Evolutionary conservation across 2,888 invertebrate genomes (phyloP).

Genomic region (Beris morrisii): DNA sequence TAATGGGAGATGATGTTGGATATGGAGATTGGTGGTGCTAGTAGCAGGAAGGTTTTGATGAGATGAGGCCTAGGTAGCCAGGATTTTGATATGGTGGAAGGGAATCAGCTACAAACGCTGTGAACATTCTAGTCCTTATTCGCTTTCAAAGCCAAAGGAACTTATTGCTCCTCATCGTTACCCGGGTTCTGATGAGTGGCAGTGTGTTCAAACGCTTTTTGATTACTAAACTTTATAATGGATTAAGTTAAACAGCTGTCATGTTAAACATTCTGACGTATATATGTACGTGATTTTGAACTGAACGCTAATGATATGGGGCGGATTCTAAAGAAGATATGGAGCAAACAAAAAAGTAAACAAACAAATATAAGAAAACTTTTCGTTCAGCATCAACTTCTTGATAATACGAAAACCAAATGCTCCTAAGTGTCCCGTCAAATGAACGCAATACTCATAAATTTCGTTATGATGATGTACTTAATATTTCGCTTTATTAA

Average conservation of each 20-base stretch:
- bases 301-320: background rate
- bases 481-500: too few species aligned
- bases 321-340: background rate
- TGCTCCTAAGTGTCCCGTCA: conserved; percentile 20
- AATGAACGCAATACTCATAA: conserved; percentile 4
- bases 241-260: conserved; percentile 36
- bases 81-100: too few species aligned
- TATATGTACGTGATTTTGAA: conserved; percentile 29
- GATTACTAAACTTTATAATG: conserved; percentile 37
- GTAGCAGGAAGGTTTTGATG: too few species aligned
- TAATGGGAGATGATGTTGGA: too few species aligned
- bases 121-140: too few species aligned
- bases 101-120: too few species aligned
- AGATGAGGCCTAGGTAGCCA: too few species aligned
- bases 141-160: too few species aligned
- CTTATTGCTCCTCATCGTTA: background rate
- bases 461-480: background rate
- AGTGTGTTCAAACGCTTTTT: conserved; percentile 35
- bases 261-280: conserved; percentile 29
- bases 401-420: conserved; percentile 18
- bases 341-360: conserved; percentile 1
- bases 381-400: conserved; percentile 24
- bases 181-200: background rate
- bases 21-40: too few species aligned
- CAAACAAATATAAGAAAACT: conserved; percentile 13